Evolutionary conservation across 2,797 vertebrate species (phyloP).

Genomic region (Pseudochirops cupreus): DNA sequence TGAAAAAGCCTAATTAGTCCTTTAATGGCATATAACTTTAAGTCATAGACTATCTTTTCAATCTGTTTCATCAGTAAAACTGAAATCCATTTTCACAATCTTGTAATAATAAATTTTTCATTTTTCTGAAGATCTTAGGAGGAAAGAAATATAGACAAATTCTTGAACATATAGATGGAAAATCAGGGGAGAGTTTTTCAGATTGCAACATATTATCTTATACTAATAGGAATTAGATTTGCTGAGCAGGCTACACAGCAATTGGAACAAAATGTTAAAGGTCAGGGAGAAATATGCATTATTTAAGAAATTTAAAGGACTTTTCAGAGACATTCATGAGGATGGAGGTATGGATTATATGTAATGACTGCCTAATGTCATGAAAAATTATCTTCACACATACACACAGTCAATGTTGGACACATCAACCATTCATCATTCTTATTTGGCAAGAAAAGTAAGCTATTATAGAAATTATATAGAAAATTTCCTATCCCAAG

Average conservation of each 20-base stretch:
- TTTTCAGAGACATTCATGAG: not conserved
- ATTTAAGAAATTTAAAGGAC: constrained; percentile 39
- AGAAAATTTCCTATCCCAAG: not conserved
- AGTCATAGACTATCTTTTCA: not conserved
- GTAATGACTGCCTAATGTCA: not conserved
- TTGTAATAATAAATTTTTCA: constrained; percentile 6
- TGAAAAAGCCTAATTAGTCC: not conserved
- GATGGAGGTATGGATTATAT: not conserved
- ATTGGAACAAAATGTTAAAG: not conserved
- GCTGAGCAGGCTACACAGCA: not conserved
- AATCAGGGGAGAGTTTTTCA: not conserved
- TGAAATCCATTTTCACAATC: not conserved
- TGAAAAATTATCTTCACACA: not conserved
- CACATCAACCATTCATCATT: constrained; percentile 9
- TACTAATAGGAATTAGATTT: constrained; percentile 13
- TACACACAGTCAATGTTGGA: not conserved
- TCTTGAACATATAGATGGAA: not conserved
- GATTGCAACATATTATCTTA: not conserved
- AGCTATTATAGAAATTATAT: not conserved
- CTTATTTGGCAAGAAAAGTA: not conserved
- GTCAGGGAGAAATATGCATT: constrained; percentile 16
- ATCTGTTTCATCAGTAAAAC: not conserved
- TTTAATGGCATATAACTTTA: not conserved
- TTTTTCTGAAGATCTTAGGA: not conserved
- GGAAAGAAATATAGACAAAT: not conserved